phyloP scores from a whole-genome alignment of 2,888 invertebrate species.

The Eledona agricola region DNA sequence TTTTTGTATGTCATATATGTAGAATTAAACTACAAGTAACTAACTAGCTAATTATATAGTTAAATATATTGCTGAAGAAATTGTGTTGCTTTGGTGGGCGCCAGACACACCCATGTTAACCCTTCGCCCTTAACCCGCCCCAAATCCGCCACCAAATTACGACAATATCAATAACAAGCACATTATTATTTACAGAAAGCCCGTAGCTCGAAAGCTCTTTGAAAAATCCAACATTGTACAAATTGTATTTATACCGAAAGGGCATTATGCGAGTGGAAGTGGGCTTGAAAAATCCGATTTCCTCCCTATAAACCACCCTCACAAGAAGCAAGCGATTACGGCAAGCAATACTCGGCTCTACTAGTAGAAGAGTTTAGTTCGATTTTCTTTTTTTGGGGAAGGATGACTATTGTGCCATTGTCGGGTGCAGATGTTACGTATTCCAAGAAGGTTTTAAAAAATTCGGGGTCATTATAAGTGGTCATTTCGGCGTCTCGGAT shows the following conservation, averaged over 20 bases:
- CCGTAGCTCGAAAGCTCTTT: constrained; percentile 51
- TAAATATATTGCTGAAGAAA: no score
- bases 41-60: no score
- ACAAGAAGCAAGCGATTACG: constrained; percentile 51
- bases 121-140: constrained; percentile 8
- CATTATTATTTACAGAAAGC: constrained; percentile 51
- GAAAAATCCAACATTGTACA: constrained; percentile 57
- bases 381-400: constrained; percentile 26
- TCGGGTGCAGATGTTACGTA: constrained; percentile 37
- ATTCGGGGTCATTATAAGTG: constrained; percentile 28
- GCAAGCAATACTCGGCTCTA: constrained; percentile 41
- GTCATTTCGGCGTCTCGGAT: constrained; percentile 20
- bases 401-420: constrained; percentile 34
- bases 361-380: constrained; percentile 22
- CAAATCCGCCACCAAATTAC: constrained; percentile 45
- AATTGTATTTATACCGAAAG: constrained; percentile 51
- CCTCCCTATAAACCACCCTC: constrained; percentile 60
- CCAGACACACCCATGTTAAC: not conserved
- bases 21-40: no score
- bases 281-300: constrained; percentile 64
- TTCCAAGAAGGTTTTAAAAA: constrained; percentile 31
- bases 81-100: no score
- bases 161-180: constrained; percentile 56
- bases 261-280: constrained; percentile 61
- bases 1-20: no score